Evolutionary conservation across 2,113 vertebrate genomes (phyloP).

Genomic region (Oryzias javanicus): DNA sequence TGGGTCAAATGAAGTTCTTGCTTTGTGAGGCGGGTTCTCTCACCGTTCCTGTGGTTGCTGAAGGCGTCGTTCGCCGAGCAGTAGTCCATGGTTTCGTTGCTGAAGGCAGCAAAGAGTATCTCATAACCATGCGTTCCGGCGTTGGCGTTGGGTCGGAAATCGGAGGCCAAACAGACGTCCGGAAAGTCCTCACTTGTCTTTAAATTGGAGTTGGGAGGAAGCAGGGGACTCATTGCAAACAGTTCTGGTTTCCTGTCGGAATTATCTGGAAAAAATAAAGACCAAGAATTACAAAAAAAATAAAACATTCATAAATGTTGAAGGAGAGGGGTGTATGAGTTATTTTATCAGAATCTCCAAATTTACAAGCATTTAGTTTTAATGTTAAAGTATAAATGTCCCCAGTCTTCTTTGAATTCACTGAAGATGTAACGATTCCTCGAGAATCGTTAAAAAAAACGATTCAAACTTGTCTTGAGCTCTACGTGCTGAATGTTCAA

Average conservation of each 20-base stretch:
- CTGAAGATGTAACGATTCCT: too few species aligned
- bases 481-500: too few species aligned
- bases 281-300: not conserved
- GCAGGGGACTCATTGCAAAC: slow-evolving; percentile 20
- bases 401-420: too few species aligned
- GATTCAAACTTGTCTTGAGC: too few species aligned
- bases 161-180: slow-evolving; percentile 54
- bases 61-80: not conserved
- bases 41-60: not conserved
- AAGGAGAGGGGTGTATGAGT: too few species aligned
- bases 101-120: slow-evolving; percentile 39
- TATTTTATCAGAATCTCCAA: too few species aligned
- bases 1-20: not conserved
- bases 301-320: too few species aligned
- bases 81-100: not conserved
- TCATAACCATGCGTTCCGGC: not conserved
- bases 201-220: rapidly evolving
- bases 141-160: slow-evolving; percentile 3
- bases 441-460: too few species aligned
- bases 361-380: too few species aligned
- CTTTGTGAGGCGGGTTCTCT: not conserved
- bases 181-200: rapidly evolving
- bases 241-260: not conserved
- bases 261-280: too few species aligned
- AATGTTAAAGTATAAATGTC: too few species aligned